These are phyloP conservation scores for Muscicapa striata DNA, from an alignment of 2,797 vertebrate genomes.

Conservation along the genomic window DNA sequence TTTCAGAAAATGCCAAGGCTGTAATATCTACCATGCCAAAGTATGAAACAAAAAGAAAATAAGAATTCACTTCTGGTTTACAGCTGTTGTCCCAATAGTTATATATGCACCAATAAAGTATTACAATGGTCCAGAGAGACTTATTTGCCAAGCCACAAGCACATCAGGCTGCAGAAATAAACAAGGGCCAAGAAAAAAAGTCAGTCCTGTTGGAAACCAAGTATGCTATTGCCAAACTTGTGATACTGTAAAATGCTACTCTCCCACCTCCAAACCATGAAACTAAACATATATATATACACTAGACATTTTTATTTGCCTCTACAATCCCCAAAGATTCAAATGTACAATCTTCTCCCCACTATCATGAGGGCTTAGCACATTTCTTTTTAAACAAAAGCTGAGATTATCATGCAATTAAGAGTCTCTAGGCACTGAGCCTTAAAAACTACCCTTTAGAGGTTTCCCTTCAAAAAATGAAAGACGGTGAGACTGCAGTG, in stretches of 20 bases:
- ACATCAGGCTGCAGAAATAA: constrained; percentile 55
- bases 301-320: neutral
- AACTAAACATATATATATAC: neutral
- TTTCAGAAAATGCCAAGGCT: constrained; percentile 45
- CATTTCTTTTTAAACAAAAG: constrained; percentile 39
- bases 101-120: constrained; percentile 42
- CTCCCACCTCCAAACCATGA: neutral
- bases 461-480: neutral
- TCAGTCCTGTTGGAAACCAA: neutral
- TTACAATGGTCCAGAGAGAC: constrained; percentile 40
- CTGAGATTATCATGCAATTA: constrained; percentile 9
- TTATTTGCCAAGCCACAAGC: constrained; percentile 61
- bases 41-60: constrained; percentile 53
- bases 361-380: neutral
- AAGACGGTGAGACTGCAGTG: neutral
- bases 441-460: neutral
- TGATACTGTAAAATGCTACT: neutral
- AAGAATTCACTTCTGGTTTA: constrained; percentile 55
- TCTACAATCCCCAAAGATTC: neutral
- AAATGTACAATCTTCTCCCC: neutral
- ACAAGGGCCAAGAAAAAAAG: constrained; percentile 33
- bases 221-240: neutral
- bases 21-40: neutral
- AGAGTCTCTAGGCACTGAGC: neutral
- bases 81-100: constrained; percentile 49